Evolutionary conservation across 2,888 invertebrate genomes (phyloP).

Genomic region (Chrysolina americana): DNA sequence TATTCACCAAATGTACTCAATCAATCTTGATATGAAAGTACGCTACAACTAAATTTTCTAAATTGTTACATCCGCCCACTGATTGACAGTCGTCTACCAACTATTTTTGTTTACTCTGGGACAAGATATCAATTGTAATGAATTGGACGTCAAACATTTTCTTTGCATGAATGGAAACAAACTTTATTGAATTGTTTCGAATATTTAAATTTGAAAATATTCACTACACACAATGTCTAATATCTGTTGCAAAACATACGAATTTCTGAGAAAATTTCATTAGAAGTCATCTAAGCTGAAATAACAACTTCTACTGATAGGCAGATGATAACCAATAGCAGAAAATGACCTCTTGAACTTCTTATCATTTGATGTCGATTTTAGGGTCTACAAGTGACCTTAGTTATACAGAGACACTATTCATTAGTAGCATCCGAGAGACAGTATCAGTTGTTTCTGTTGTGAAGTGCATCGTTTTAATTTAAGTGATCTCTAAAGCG

Average conservation of each 20-base stretch:
- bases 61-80: slow-evolving; percentile 38
- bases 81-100: slow-evolving; percentile 25
- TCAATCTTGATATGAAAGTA: slow-evolving; percentile 22
- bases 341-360: slow-evolving; percentile 54
- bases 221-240: background rate
- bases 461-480: slow-evolving; percentile 28
- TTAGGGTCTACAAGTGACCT: slow-evolving; percentile 51
- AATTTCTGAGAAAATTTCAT: slow-evolving; percentile 40
- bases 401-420: slow-evolving; percentile 39
- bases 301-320: slow-evolving; percentile 43
- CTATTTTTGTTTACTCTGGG: slow-evolving; percentile 1
- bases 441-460: slow-evolving; percentile 34
- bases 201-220: background rate
- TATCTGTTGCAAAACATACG: slow-evolving; percentile 20
- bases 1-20: background rate
- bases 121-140: background rate
- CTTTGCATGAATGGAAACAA: slow-evolving; percentile 20
- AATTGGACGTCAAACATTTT: background rate
- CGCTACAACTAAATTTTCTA: slow-evolving; percentile 11
- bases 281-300: slow-evolving; percentile 29
- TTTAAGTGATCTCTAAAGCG: slow-evolving; percentile 10
- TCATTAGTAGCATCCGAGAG: slow-evolving; percentile 43
- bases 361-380: slow-evolving; percentile 54
- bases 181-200: background rate
- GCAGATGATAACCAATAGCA: slow-evolving; percentile 50